phyloP scores from a whole-genome alignment of 2,888 invertebrate genomes.

The Lissonota sp. region DNA sequence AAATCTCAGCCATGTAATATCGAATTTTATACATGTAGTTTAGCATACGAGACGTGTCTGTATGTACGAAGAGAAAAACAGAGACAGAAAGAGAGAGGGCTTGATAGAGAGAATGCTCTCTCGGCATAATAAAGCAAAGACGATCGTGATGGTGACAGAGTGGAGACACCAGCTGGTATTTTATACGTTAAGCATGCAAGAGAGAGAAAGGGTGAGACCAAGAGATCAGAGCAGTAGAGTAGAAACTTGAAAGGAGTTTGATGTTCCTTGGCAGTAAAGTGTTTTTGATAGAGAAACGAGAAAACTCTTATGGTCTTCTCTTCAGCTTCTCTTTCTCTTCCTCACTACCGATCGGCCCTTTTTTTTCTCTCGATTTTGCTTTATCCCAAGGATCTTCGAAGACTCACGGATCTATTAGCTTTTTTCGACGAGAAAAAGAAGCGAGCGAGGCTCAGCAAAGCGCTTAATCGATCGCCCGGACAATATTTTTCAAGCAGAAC shows the following conservation, averaged over 20 bases:
- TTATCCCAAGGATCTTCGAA: background rate
- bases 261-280: conserved; percentile 53
- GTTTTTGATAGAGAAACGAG: conserved; percentile 51
- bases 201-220: background rate
- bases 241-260: conserved; percentile 44
- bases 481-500: too few species aligned
- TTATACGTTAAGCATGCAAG: background rate
- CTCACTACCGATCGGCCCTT: background rate
- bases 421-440: too few species aligned
- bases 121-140: conserved; percentile 66
- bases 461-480: too few species aligned
- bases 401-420: background rate
- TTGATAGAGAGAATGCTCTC: conserved; percentile 49
- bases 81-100: too few species aligned
- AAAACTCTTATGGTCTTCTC: conserved; percentile 24
- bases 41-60: conserved; percentile 23
- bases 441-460: too few species aligned
- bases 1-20: conserved; percentile 41
- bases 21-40: conserved; percentile 18
- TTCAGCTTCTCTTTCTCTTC: background rate
- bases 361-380: background rate
- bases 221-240: conserved; percentile 45
- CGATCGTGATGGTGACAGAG: conserved; percentile 48
- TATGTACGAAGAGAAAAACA: conserved; percentile 36
- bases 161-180: conserved; percentile 63